Base-by-base conservation (phyloP, 2,888 invertebrate species). In the Andrena minutula region DNA sequence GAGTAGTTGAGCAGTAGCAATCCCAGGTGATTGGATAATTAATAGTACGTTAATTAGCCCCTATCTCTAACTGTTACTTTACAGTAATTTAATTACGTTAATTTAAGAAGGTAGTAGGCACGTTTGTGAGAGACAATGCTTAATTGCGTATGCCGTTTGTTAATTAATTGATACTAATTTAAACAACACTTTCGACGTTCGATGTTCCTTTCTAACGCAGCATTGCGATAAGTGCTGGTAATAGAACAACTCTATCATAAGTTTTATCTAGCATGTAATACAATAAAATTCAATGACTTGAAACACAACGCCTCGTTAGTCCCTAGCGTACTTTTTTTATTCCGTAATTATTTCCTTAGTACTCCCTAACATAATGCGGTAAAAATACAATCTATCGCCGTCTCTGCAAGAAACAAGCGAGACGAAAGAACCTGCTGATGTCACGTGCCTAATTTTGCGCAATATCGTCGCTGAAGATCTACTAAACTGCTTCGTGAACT, bases 281-380 rank as follows among this genome's bases (percentile, higher is more conserved):
- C 1, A 30, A 58, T 60, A 58, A 47, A 49, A 75, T 58, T 47
- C 23, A 58, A 68, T 8, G 60, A 68, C 23, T 47, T 16, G 20
- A 68, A 32, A 60, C 12, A 16, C 3, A 28, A 30, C n/a, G 71
- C 60, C n/a, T 30, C 58, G 60, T 71, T 71, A 71, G 49, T 4
- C 47, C 23, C 7, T 30, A n/a, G 47, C 26, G 32, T 23, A 2
- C 12, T 28, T 51, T n/a, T 51, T 66, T 30, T 20, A 28, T 26
- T 20, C 20, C 20, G 12, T 47, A 51, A 66, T 47, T 28, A 47
- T 30, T 66, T 66, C 30, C 49, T 30, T 12, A 4, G 10, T 66
- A 20, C 20, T 32, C 8, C 12, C 28, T n/a, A 8, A 49, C 6
- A 51, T 49, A 8, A 28, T 28, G 28, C 2, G 16, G 16, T 6